Conservation (phyloP, 2,113 vertebrate genomes). For the Phoxinus phoxinus region DNA sequence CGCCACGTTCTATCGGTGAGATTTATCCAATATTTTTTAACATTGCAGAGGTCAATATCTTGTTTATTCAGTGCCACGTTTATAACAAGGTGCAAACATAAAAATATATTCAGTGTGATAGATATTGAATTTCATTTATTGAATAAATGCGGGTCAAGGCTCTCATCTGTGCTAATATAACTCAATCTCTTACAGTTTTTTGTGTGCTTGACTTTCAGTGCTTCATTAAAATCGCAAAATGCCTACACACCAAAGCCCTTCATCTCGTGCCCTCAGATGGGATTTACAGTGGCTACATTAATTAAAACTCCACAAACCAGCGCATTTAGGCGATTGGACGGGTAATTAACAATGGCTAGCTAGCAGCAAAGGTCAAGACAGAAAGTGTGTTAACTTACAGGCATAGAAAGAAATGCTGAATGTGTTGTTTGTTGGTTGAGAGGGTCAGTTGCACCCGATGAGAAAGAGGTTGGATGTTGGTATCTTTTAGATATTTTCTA, state of each 20-base stretch:
- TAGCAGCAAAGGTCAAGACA: constrained; percentile 45
- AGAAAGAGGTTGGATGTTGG: constrained; percentile 3
- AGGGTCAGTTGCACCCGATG: constrained; percentile 24
- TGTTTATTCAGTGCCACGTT: not conserved
- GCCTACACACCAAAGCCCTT: not conserved
- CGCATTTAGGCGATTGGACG: constrained; percentile 33
- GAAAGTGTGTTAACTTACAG: constrained; percentile 17
- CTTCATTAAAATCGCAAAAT: constrained; percentile 40
- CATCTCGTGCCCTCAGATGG: not conserved
- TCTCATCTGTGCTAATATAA: constrained; percentile 13
- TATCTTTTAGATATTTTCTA: constrained; percentile 51
- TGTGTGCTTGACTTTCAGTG: constrained; percentile 38
- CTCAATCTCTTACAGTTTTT: not conserved
- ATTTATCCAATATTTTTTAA: not conserved
- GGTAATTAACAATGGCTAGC: constrained; percentile 56
- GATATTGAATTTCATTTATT: constrained; percentile 24
- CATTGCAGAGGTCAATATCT: not conserved
- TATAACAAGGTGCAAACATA: constrained; percentile 7
- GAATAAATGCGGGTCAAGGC: constrained; percentile 12
- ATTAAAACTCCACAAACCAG: constrained; percentile 48
- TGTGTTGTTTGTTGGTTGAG: constrained; percentile 44
- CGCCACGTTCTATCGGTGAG: not conserved
- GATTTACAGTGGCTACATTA: constrained; percentile 52
- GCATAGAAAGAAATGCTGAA: constrained; percentile 1
- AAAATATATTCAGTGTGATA: not conserved